A percentile compares a stretch with the other conserved stretches of the same genome.
These are phyloP conservation scores for Timema cristinae DNA, from an alignment of 2,888 invertebrate genomes.

Conservation along the genomic window DNA sequence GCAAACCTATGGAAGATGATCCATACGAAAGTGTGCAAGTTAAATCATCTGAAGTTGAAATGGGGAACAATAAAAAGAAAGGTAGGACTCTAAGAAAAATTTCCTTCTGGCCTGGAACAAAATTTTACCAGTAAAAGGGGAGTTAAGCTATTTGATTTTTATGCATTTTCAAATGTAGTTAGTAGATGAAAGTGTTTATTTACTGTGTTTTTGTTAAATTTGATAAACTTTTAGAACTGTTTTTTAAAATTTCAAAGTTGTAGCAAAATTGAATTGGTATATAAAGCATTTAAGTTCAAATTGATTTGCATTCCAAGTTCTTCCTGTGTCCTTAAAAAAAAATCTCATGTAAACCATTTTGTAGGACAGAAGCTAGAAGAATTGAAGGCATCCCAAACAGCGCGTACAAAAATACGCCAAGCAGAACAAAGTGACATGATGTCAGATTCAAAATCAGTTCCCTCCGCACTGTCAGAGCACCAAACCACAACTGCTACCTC, in stretches of 20 bases:
- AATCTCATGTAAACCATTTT: constrained; percentile 21
- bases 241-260: too few species aligned
- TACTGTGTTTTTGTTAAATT: too few species aligned
- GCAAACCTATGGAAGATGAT: constrained; percentile 24
- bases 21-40: constrained; percentile 27
- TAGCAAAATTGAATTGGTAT: too few species aligned
- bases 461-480: constrained; percentile 26
- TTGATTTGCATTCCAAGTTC: too few species aligned
- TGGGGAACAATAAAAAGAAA: constrained; percentile 48
- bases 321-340: too few species aligned
- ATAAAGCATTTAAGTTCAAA: too few species aligned
- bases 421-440: constrained; percentile 28
- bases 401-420: constrained; percentile 21
- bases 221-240: too few species aligned
- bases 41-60: constrained; percentile 24
- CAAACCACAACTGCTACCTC: constrained; percentile 22
- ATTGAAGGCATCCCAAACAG: constrained; percentile 24
- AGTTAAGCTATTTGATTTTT: too few species aligned
- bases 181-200: too few species aligned
- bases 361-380: constrained; percentile 27
- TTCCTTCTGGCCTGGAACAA: constrained; percentile 70
- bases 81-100: constrained; percentile 70
- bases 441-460: constrained; percentile 29
- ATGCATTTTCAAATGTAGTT: too few species aligned
- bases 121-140: constrained; percentile 42